phyloP scores from a whole-genome alignment of 2,113 vertebrate species.

The Tautogolabrus adspersus region DNA sequence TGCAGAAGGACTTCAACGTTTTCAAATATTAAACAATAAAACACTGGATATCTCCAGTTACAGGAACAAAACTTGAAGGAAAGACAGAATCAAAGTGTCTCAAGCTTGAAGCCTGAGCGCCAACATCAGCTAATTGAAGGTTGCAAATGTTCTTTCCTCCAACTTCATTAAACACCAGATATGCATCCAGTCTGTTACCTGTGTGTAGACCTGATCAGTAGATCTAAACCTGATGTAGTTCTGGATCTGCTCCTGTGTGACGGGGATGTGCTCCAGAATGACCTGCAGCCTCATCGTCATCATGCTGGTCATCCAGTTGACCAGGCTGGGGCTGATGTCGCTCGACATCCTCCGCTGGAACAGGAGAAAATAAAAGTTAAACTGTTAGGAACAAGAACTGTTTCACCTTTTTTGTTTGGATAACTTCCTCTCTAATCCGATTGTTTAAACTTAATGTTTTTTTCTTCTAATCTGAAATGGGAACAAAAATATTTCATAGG shows the following conservation, averaged over 20 bases:
- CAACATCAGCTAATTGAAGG: background rate
- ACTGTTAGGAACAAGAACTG: background rate
- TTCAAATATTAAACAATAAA: background rate
- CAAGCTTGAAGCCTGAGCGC: background rate
- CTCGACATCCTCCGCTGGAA: conserved; percentile 90
- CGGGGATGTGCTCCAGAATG: conserved; percentile 91
- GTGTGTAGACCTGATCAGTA: conserved; percentile 66
- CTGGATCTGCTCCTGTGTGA: conserved; percentile 88
- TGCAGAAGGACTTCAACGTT: background rate
- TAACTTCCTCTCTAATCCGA: background rate
- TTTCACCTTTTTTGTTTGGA: background rate
- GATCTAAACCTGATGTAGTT: conserved; percentile 76
- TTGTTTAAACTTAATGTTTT: no score
- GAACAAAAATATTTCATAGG: no score
- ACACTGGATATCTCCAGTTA: no score
- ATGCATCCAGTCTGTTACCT: conserved; percentile 58
- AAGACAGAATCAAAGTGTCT: background rate
- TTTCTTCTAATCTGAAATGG: no score
- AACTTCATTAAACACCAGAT: no score
- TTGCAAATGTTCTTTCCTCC: background rate
- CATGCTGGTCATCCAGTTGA: conserved; percentile 96
- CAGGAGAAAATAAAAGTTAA: background rate
- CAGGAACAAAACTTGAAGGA: background rate
- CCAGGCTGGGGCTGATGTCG: conserved; percentile 91
- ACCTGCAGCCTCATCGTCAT: conserved; percentile 93